phyloP scores from a whole-genome alignment of 1,140 invertebrate genomes.

The Pachyrhynchus sulphureomaculatus region DNA sequence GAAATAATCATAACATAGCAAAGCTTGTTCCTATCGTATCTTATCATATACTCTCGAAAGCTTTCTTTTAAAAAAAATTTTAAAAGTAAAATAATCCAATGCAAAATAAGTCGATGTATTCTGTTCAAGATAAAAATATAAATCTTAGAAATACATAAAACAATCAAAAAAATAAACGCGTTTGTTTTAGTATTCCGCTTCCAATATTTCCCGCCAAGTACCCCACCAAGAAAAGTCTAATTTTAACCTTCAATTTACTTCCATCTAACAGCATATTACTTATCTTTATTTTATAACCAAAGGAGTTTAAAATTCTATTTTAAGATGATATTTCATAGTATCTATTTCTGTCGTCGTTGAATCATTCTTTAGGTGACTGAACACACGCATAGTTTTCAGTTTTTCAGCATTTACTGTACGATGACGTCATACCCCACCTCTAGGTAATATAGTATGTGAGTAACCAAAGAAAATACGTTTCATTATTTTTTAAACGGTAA shows the following conservation, averaged over 20 bases:
- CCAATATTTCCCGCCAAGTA: background rate
- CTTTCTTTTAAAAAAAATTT: too few relatives aligned
- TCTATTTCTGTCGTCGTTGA: constrained; percentile 17
- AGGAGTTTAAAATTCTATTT: constrained; percentile 7
- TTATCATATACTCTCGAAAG: too few relatives aligned
- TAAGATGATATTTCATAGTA: background rate
- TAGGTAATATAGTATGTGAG: constrained; percentile 4
- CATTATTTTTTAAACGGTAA: constrained; percentile 15
- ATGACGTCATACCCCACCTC: constrained; percentile 30
- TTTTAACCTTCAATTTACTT: background rate
- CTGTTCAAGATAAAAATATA: too few relatives aligned
- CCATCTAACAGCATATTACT: constrained; percentile 1
- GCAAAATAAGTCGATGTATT: too few relatives aligned
- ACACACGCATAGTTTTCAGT: constrained; percentile 21
- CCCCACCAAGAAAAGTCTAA: background rate
- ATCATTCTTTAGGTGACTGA: constrained; percentile 23
- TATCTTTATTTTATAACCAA: background rate
- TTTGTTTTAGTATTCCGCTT: background rate
- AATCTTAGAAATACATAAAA: too few relatives aligned
- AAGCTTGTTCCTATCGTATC: too few relatives aligned
- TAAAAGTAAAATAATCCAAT: too few relatives aligned
- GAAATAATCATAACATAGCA: too few relatives aligned
- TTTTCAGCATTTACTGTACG: constrained; percentile 6
- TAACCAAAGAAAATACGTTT: constrained; percentile 12
- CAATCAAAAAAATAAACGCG: too few relatives aligned